These are phyloP conservation scores for Psix sp. DNA, from an alignment of 1,140 invertebrate genomes.

Conservation along the genomic window DNA sequence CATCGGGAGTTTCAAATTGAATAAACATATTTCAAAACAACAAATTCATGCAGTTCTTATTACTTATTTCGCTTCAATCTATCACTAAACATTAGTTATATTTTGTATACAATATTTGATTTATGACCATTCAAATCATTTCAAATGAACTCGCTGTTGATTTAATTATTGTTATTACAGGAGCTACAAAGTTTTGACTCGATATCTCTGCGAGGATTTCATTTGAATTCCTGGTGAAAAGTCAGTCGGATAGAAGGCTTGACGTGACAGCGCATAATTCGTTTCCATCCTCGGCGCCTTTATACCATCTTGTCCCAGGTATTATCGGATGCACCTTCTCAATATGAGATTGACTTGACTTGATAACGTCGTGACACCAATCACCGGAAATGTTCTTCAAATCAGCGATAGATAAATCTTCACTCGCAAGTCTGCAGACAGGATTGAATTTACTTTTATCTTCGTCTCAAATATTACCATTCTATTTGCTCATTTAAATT, in stretches of 20 bases:
- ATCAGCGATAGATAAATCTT: neutral
- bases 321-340: constrained; percentile 6
- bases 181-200: too few relatives aligned
- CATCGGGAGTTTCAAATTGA: constrained; percentile 63
- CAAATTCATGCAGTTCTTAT: constrained; percentile 32
- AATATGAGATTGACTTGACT: constrained; percentile 9
- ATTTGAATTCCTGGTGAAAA: neutral
- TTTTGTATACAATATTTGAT: constrained; percentile 1
- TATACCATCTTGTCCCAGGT: constrained; percentile 3
- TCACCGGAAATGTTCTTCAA: constrained; percentile 25
- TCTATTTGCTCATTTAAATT: too few relatives aligned
- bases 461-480: constrained; percentile 12
- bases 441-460: neutral
- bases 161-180: too few relatives aligned
- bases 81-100: neutral
- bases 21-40: constrained; percentile 68
- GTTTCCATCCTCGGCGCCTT: constrained; percentile 6
- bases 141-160: too few relatives aligned
- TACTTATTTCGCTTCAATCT: constrained; percentile 8
- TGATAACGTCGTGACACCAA: constrained; percentile 19
- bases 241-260: neutral
- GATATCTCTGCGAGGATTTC: too few relatives aligned
- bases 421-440: neutral
- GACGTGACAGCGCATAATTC: constrained; percentile 13
- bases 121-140: neutral